A percentile compares a stretch with the other conserved stretches of the same genome.
These are phyloP conservation scores for Crypturellus tataupa DNA, from an alignment of 2,797 vertebrate genomes.

Conservation along the genomic window DNA sequence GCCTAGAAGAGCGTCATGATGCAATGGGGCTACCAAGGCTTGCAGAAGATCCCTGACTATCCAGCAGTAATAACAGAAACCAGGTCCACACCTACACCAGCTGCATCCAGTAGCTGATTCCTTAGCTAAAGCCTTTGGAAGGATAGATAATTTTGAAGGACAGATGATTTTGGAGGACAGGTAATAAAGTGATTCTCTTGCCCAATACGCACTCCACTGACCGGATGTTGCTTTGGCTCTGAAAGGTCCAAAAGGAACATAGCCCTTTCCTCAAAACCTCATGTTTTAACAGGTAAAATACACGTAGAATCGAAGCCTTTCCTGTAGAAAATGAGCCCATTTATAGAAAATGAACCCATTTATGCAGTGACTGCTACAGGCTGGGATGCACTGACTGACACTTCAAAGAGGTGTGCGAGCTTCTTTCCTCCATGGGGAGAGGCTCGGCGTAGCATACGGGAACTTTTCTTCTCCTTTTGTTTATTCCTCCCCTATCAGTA, in stretches of 20 bases:
- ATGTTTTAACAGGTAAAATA: neutral
- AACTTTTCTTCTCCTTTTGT: neutral
- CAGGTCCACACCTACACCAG: rapidly evolving
- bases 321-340: neutral
- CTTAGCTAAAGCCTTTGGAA: neutral
- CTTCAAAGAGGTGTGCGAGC: neutral
- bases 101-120: neutral
- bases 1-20: neutral
- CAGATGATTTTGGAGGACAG: too few species aligned
- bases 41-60: neutral
- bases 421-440: rapidly evolving
- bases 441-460: rapidly evolving
- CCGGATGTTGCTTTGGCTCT: neutral
- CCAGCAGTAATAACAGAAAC: neutral
- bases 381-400: neutral
- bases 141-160: neutral
- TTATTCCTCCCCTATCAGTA: neutral
- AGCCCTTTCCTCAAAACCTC: neutral
- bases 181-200: neutral
- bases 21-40: neutral
- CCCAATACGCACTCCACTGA: neutral
- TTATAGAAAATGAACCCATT: neutral
- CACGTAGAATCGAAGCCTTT: neutral
- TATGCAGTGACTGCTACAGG: neutral
- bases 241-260: neutral